Percentiles rank a stretch among this genome's conserved stretches.
Evolutionary conservation across 2,797 vertebrate species (phyloP).

Genomic region (Micromesistius poutassou): DNA sequence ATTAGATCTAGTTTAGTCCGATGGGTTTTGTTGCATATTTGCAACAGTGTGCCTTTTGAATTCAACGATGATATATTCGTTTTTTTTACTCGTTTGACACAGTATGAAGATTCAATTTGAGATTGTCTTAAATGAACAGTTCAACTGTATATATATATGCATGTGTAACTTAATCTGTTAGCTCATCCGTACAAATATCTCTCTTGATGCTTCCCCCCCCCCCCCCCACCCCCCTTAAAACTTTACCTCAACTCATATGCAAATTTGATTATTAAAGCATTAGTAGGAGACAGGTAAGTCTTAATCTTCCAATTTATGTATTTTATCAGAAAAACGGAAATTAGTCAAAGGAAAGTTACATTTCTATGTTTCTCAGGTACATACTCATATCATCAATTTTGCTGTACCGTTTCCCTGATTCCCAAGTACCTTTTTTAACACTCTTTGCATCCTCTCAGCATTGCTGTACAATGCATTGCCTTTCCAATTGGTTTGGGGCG

Average conservation of each 20-base stretch:
- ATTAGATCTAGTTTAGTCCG: background rate
- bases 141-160: constrained; percentile 85
- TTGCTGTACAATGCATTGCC: constrained; percentile 15
- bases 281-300: constrained; percentile 99
- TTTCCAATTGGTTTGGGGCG: constrained; percentile 35
- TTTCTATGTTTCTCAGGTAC: constrained; percentile 94
- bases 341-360: constrained; percentile 59
- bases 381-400: constrained; percentile 23
- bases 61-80: constrained; percentile 16
- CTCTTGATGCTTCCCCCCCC: constrained; percentile 82
- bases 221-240: constrained; percentile 71
- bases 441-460: constrained; percentile 15
- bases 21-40: background rate
- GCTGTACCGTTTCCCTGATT: constrained; percentile 6
- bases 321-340: constrained; percentile 61
- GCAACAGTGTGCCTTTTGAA: background rate
- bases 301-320: constrained; percentile 91
- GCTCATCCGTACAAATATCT: constrained; percentile 88
- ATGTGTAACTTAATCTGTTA: constrained; percentile 90
- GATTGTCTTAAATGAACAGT: constrained; percentile 63
- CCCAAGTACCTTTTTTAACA: background rate
- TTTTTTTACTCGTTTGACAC: constrained; percentile 74
- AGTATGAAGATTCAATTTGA: constrained; percentile 92
- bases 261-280: constrained; percentile 90
- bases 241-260: constrained; percentile 79